These are phyloP conservation scores for Cantharis rustica DNA, from an alignment of 2,888 invertebrate species.

Conservation along the genomic window DNA sequence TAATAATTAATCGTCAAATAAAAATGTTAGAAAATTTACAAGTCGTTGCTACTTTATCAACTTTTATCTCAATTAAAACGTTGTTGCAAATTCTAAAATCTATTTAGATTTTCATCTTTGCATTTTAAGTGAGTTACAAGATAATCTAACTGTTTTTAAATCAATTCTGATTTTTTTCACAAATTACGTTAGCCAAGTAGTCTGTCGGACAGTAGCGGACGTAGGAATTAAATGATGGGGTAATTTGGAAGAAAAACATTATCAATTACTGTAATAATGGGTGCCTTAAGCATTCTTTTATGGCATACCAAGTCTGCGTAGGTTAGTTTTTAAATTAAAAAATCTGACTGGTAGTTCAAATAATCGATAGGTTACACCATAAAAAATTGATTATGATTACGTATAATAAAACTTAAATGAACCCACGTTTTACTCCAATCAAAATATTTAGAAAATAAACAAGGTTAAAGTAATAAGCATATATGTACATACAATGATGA, in stretches of 20 bases:
- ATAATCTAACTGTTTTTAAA: neutral
- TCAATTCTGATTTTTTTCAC: neutral
- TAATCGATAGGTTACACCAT: neutral
- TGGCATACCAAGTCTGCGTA: neutral
- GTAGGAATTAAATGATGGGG: neutral
- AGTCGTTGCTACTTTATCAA: neutral
- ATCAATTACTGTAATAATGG: neutral
- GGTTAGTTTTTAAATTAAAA: neutral
- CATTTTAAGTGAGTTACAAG: neutral
- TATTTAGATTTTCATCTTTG: neutral
- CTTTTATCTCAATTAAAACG: neutral
- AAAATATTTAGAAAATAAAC: neutral
- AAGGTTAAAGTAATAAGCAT: neutral
- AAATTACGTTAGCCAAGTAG: too few species aligned
- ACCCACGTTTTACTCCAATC: neutral
- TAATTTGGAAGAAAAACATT: neutral
- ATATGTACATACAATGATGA: neutral
- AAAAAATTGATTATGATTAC: neutral
- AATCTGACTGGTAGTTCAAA: neutral
- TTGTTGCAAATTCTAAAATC: neutral
- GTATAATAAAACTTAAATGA: neutral
- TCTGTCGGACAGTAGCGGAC: neutral
- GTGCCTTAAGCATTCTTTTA: neutral
- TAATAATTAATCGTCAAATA: neutral
- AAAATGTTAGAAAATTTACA: neutral